Evolutionary conservation across 1,140 invertebrate genomes (phyloP), one percentile per base, ranked within the genome.

Genomic region (Drosophila azteca): DNA sequence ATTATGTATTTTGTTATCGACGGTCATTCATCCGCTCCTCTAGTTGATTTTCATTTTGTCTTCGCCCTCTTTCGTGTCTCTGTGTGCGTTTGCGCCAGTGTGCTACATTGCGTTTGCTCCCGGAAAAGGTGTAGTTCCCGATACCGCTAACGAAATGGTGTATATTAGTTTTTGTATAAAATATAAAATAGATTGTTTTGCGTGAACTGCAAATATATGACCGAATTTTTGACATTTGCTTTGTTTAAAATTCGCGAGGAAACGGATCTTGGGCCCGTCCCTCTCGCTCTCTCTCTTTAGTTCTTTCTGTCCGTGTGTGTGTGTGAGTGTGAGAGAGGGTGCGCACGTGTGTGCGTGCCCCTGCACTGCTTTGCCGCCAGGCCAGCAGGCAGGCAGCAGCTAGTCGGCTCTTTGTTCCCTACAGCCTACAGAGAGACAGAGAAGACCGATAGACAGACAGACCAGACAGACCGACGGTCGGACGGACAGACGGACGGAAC

Each of bases 1-100:
- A 72, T 76, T 77, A 69, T 72, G 61, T 67, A 79, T 79, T 81
- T 81, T 79, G 77, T 84, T 84, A 84, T 84, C 72, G 81, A 84
- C 73, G 81, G 81, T 85, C 81, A 84, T 84, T 84, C 81, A 84
- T 84, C 80, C 84, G 59, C 81, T 84, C 80, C 84, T 62, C 81
- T 80, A 79, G 64, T 84, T 69, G 81, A 77, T 85, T 84, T 85
- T 85, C 67, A 50, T 65, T 80, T 61, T 51, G 63, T 58, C 67
- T 46, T 79, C 63, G 69, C 76, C 67, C 59, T 66, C 48, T 57
- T 69, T 70, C 55, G 58, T 55, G 67, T 62, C 45, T 65, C 13
- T 52, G 41, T 44, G 48, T 80, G 73, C 61, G 73, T 61, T 60
- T 63, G 76, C 48, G 77, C 50, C 59, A 69, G 68, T 75, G 63